Conservation (phyloP, 2,888 invertebrate species). For the Thalpophila matura region DNA sequence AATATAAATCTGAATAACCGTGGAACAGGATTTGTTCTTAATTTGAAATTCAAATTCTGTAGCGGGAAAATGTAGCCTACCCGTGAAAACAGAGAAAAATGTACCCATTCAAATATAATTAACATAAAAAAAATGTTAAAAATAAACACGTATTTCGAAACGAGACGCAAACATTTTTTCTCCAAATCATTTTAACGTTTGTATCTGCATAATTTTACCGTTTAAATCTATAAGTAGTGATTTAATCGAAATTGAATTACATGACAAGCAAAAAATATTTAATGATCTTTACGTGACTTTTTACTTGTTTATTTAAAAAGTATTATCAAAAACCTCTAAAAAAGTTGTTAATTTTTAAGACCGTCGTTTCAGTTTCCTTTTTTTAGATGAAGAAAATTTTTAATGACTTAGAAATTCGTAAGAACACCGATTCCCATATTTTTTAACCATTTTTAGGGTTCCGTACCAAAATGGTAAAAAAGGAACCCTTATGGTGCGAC, state of each 20-base stretch:
- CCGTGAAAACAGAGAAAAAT: constrained; percentile 81
- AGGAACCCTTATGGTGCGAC: too few relatives aligned
- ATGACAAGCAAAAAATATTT: constrained; percentile 18
- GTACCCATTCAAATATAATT: constrained; percentile 84
- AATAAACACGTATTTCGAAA: constrained; percentile 79
- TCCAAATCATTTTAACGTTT: constrained; percentile 62
- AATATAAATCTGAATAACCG: constrained; percentile 84
- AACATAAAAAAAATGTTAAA: constrained; percentile 78
- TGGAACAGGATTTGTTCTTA: constrained; percentile 81
- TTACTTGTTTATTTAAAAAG: constrained; percentile 29
- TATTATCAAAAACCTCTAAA: constrained; percentile 25
- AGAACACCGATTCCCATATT: constrained; percentile 1
- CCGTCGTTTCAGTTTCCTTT: constrained; percentile 41
- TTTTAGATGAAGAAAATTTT: constrained; percentile 37
- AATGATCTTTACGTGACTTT: constrained; percentile 44
- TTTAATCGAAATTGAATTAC: constrained; percentile 47
- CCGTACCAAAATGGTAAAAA: too few relatives aligned
- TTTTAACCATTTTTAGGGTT: neutral
- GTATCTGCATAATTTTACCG: constrained; percentile 66
- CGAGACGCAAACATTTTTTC: constrained; percentile 61
- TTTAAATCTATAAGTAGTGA: constrained; percentile 48
- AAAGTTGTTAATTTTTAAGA: constrained; percentile 45
- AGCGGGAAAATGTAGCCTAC: constrained; percentile 79
- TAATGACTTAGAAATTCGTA: constrained; percentile 19
- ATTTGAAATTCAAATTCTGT: constrained; percentile 86